Evolutionary conservation across 2,113 vertebrate species (phyloP).

Genomic region (Thalassarche chlororhynchos): DNA sequence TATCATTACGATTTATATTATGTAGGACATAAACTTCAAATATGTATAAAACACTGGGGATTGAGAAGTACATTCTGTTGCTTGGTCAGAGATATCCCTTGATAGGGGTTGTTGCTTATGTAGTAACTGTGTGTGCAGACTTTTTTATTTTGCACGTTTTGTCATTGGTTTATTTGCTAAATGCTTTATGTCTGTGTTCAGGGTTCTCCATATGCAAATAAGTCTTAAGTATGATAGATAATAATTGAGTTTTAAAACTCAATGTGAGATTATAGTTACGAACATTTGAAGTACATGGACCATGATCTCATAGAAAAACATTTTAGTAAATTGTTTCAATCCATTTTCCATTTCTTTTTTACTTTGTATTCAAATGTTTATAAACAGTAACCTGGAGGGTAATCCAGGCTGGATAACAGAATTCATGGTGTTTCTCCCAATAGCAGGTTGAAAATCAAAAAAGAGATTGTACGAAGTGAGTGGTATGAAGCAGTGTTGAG

Average conservation of each 20-base stretch:
- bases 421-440: background rate
- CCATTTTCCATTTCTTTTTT: background rate
- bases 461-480: background rate
- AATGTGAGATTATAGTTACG: accelerated
- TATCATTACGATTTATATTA: background rate
- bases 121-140: background rate
- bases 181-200: background rate
- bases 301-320: background rate
- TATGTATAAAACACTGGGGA: background rate
- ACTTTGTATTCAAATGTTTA: background rate
- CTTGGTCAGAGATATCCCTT: background rate
- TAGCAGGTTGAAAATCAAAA: background rate
- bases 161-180: background rate
- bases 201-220: background rate
- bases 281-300: background rate
- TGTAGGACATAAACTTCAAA: background rate
- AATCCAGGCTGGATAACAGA: background rate
- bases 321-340: background rate
- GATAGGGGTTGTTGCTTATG: background rate
- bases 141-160: background rate
- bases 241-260: background rate
- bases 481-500: background rate
- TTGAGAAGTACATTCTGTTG: background rate
- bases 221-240: background rate
- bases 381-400: background rate